Evolutionary conservation across 2,888 invertebrate species (phyloP).

Genomic region (Meta bourneti): DNA sequence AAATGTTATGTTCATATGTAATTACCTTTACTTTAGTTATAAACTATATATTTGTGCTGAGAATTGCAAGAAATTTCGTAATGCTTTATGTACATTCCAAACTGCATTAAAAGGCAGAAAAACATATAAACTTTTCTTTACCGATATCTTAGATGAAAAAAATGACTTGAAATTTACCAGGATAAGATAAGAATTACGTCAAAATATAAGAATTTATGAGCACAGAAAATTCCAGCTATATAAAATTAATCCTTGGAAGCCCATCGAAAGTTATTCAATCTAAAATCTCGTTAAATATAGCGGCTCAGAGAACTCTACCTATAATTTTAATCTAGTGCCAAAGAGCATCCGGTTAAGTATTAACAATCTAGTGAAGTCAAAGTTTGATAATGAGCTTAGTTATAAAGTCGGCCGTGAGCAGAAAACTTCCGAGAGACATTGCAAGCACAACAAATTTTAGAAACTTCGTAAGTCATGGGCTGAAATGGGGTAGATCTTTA

Average conservation of each 20-base stretch:
- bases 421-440: slow-evolving; percentile 32
- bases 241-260: slow-evolving; percentile 35
- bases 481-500: too few species aligned
- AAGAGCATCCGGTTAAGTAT: slow-evolving; percentile 11
- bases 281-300: slow-evolving; percentile 39
- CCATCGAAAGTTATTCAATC: slow-evolving; percentile 44
- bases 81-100: too few species aligned
- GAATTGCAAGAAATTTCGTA: too few species aligned
- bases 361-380: slow-evolving; percentile 53
- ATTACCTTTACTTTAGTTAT: too few species aligned
- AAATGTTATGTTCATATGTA: too few species aligned
- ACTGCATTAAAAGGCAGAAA: too few species aligned
- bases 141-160: too few species aligned
- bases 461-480: slow-evolving; percentile 14
- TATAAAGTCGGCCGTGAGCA: slow-evolving; percentile 44
- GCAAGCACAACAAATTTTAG: slow-evolving; percentile 22
- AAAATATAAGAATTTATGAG: slow-evolving; percentile 8
- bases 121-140: too few species aligned
- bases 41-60: too few species aligned
- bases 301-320: slow-evolving; percentile 1
- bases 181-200: too few species aligned
- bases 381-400: slow-evolving; percentile 57
- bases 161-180: too few species aligned
- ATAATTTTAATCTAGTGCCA: slow-evolving; percentile 23
- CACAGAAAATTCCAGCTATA: slow-evolving; percentile 27